Evolutionary conservation across 2,113 vertebrate species (phyloP), one percentile per base, ranked within the genome.

Genomic region (Reinhardtius hippoglossoides): DNA sequence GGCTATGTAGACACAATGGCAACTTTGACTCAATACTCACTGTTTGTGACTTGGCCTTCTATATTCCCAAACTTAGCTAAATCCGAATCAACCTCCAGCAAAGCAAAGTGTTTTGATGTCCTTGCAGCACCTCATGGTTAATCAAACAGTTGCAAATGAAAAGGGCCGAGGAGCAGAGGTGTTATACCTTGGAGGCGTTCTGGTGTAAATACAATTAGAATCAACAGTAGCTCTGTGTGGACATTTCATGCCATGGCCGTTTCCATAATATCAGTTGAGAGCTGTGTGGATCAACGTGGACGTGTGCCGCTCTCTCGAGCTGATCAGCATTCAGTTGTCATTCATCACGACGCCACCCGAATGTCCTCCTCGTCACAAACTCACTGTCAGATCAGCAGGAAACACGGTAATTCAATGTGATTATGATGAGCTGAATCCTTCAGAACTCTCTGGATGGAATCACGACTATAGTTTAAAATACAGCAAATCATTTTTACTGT

Each of bases 281-380:
- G 61, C 35, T 14, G 42, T 48, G 44, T 5, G 44, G 44, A 48
- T 52, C 50, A n/a, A 3, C n/a, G 50, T 42, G 52, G 26, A 21
- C 0, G 21, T 16, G 27, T 48, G 52, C 23, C 15, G 55, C 65
- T 74, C 60, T 37, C 23, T 37, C 26, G 26, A 71, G 31, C 70
- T 78, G 59, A 89, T 63, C 40, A 31, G 63, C 27, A 69, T 31
- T 31, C 71, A 54, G 12, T 61, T 64, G 44, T 82, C 24, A 58
- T 83, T 76, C 52, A 68, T 72, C 58, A 72, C 50, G 27, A 54
- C 15, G 37, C 27, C 0, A 15, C 61, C 62, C 9, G 18, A 71
- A 65, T 74, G 46, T 69, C 55, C 6, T 23, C 55, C 55, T 79
- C 76, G 56, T 5, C 18, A 54, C 44, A 64, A 23, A 57, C 40